A percentile compares a stretch with the other conserved stretches of the same genome.
Conservation (phyloP, 2,888 invertebrate species). For the Drosophila barbarae region DNA sequence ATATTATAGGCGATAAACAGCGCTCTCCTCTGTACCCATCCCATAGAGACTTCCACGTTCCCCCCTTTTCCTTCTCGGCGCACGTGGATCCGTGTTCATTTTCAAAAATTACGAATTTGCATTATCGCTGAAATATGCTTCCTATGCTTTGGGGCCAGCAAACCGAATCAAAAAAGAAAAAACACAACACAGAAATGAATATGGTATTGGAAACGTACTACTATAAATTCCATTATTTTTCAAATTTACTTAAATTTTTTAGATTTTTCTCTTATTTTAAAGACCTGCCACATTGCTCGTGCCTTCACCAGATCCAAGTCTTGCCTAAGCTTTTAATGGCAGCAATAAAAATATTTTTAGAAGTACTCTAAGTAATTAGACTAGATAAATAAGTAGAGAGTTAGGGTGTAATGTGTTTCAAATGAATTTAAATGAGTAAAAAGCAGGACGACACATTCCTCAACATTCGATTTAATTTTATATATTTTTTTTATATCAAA, state of each 20-base stretch:
- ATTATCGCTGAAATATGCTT: slow-evolving; percentile 27
- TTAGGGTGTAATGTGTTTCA: background rate
- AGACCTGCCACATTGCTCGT: background rate
- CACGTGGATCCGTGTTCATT: slow-evolving; percentile 41
- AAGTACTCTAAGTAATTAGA: background rate
- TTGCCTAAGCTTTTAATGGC: slow-evolving; percentile 4
- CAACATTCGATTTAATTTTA: background rate
- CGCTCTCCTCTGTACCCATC: slow-evolving; percentile 12
- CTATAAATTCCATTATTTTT: background rate
- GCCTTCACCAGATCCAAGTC: background rate
- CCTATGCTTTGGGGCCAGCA: slow-evolving; percentile 10
- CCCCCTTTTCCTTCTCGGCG: slow-evolving; percentile 2
- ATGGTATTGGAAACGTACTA: background rate
- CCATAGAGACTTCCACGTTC: slow-evolving; percentile 2
- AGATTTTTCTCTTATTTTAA: background rate
- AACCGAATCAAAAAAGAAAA: slow-evolving; percentile 12
- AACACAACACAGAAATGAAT: slow-evolving; percentile 2
- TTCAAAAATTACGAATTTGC: slow-evolving; percentile 24
- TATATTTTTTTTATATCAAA: background rate
- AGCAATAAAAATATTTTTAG: background rate
- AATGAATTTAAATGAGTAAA: background rate
- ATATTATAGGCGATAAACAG: slow-evolving; percentile 40
- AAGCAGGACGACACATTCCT: background rate
- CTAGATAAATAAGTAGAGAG: background rate
- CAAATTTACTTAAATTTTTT: background rate